Evolutionary conservation across 2,888 invertebrate genomes (phyloP), one percentile per base, ranked within the genome.

Genomic region (Biston betularia): DNA sequence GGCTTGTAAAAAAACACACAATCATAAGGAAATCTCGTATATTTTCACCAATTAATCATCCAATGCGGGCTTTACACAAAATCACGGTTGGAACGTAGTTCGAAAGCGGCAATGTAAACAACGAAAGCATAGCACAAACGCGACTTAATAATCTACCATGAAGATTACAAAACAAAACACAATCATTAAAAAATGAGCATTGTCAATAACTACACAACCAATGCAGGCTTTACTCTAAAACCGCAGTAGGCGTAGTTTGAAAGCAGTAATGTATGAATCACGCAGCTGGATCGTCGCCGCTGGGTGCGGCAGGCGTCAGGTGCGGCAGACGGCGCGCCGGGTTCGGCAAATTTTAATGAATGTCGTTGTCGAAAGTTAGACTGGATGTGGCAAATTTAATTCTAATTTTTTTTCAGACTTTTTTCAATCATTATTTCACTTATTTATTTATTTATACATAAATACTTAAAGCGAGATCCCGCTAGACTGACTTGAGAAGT

Each of bases 291-390:
- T 66, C 59, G 70, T 63, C 71, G 69, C 62, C 69, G 63, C 68
- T 69, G 68, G 73, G 71, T 52, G 68, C 65, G 69, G 72, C 69
- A 65, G 71, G 78, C 81, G 83, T 80, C 85, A 83, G 82, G 82
- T 82, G 83, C 73, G 71, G 61, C 62, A 68, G 82, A 82, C 82
- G 81, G 69, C 76, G 74, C 73, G 77, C 77, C 78, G 78, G 79
- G 78, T 80, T 81, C 78, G 78, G 80, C 80, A 83, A 81, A 81
- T 81, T 83, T 83, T 91, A 92, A 92, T 92, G 92, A 92, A 92
- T 90, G 90, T 87, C 75, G 76, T 60, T 70, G 42, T 34, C 44
- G 67, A 79, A 70, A 60, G 54, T n/a, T 6, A 0, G 7, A 8
- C 87, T 90, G 70, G 90, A 91, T 75, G 80, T 65, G 88, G 56